phyloP scores from a whole-genome alignment of 2,113 vertebrate genomes.

The Odocoileus virginianus region DNA sequence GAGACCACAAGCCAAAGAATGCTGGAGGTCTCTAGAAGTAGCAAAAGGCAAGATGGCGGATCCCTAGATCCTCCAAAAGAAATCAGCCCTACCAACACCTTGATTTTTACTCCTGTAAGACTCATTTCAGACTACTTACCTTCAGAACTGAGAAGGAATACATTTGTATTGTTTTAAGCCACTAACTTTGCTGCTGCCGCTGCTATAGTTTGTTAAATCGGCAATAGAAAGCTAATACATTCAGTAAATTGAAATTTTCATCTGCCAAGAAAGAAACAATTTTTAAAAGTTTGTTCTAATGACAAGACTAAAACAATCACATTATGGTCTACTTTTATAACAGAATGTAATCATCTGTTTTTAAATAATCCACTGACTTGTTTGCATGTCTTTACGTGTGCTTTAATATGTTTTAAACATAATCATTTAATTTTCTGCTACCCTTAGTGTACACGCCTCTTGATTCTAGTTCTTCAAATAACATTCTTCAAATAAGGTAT shows the following conservation, averaged over 20 bases:
- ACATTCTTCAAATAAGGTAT: background rate
- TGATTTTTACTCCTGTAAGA: background rate
- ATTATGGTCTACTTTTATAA: background rate
- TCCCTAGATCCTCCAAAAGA: background rate
- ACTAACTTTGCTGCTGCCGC: background rate
- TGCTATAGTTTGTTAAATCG: background rate
- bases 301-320: background rate
- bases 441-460: background rate
- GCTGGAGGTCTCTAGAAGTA: background rate
- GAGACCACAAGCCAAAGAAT: background rate
- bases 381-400: background rate
- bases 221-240: background rate
- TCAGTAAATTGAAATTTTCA: background rate
- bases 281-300: background rate
- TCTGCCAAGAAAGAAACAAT: background rate
- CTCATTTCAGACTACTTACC: background rate
- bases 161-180: background rate
- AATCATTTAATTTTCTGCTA: background rate
- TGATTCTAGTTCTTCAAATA: background rate
- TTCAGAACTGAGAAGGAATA: background rate
- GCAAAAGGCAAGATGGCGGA: background rate
- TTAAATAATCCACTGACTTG: background rate
- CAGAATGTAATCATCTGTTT: background rate
- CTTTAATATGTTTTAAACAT: background rate
- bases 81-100: background rate